These are phyloP conservation scores for Endomychus coccineus DNA, from an alignment of 2,888 invertebrate species.

Conservation along the genomic window DNA sequence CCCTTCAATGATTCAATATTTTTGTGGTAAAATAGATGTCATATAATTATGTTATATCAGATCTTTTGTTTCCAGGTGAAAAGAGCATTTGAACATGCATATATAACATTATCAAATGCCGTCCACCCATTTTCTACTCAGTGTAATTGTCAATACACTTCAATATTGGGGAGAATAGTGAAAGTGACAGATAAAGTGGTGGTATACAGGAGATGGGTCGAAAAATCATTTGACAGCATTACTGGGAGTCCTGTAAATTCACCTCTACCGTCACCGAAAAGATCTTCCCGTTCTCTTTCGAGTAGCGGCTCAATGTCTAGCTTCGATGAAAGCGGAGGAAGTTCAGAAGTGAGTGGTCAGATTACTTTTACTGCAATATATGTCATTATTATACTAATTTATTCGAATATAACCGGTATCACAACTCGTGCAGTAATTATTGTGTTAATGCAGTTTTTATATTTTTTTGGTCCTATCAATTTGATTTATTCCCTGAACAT, in stretches of 20 bases:
- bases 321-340: slow-evolving; percentile 39
- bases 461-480: neutral
- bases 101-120: slow-evolving; percentile 72
- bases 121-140: slow-evolving; percentile 50
- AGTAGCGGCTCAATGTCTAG: slow-evolving; percentile 41
- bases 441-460: neutral
- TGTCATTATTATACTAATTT: neutral
- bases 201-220: slow-evolving; percentile 61
- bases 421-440: too few species aligned
- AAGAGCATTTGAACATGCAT: slow-evolving; percentile 95
- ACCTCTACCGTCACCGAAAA: slow-evolving; percentile 24
- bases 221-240: slow-evolving; percentile 41
- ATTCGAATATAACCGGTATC: too few species aligned
- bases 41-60: too few species aligned
- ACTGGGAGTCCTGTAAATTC: slow-evolving; percentile 23
- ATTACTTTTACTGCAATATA: neutral
- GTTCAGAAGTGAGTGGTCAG: slow-evolving; percentile 37
- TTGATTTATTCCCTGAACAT: neutral
- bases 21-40: too few species aligned
- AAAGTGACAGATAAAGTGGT: slow-evolving; percentile 90
- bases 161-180: slow-evolving; percentile 83
- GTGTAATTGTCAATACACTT: slow-evolving; percentile 51
- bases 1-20: too few species aligned
- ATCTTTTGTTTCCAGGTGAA: slow-evolving; percentile 54
- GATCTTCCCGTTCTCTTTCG: slow-evolving; percentile 35